phyloP scores from a whole-genome alignment of 2,113 vertebrate species.

The Prietella phreatophila region DNA sequence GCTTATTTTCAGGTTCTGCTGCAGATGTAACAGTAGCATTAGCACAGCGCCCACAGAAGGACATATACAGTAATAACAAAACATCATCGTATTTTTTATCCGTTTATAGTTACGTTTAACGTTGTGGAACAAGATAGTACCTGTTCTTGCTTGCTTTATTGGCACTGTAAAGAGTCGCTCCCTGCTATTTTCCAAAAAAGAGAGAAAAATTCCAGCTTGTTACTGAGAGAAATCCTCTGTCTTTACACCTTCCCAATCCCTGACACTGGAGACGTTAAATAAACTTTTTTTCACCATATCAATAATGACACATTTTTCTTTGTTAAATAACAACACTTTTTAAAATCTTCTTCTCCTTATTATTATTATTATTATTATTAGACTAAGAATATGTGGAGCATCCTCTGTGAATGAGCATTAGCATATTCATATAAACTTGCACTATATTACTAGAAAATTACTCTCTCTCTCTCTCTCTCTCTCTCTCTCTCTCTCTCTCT shows the following conservation, averaged over 20 bases:
- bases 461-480: too few species aligned
- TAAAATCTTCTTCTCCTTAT: neutral
- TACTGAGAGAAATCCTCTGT: neutral
- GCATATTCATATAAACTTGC: too few species aligned
- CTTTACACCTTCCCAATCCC: too few species aligned
- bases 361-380: too few species aligned
- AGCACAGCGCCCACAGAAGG: too few species aligned
- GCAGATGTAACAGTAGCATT: neutral
- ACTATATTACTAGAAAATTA: too few species aligned
- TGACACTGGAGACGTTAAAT: too few species aligned
- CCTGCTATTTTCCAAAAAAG: neutral
- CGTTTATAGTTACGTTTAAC: neutral
- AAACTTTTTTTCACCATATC: too few species aligned
- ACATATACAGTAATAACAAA: too few species aligned
- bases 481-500: too few species aligned
- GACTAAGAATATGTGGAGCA: neutral
- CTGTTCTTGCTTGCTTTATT: neutral
- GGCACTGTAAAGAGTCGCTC: neutral
- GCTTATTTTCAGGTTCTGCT: neutral
- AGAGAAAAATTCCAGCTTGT: neutral
- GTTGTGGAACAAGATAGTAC: neutral
- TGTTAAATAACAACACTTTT: too few species aligned
- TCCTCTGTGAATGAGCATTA: neutral
- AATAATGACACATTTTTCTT: too few species aligned
- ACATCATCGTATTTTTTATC: neutral